Base-by-base conservation (phyloP, 2,113 vertebrate genomes). In the Perca schrenkii region DNA sequence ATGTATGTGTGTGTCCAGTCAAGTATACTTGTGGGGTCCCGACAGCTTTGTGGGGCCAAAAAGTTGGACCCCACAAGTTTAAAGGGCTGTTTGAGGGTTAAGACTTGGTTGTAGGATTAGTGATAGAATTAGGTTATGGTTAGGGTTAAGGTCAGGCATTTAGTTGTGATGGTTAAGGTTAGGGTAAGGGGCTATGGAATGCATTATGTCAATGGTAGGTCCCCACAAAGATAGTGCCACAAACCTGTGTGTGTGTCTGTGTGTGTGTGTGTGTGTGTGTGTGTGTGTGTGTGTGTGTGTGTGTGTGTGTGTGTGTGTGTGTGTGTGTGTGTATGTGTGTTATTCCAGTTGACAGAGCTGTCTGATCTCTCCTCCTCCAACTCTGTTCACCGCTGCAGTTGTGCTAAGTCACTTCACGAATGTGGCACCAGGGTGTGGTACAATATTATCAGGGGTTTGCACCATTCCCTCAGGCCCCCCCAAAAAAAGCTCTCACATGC, bases 371-470 rank as follows among this genome's bases (percentile, higher is more conserved):
- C 25, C 40, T 79, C 66, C 60, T 28, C 6, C 43, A 74, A 53
- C 47, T 47, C 74, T 34, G 50, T 64, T 82, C 43, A 6, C 19
- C 1, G 2, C 46, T 25, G 70, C n/a, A 8, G n/a, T 62, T 64
- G 75, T 46, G 81, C 53, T 61, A 62, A 82, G 60, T 49, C 75
- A 43, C 2, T 56, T 36, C 43, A 28, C 63, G 31, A 75, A 75
- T 76, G 62, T 70, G 61, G 67, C 79, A 75, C 56, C 57, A 28
- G 21, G 53, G 22, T 58, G 74, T 49, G 63, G 19, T 66, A 36
- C 25, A 52, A 10, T 75, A 56, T 81, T 82, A 65, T 47, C 56
- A 46, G 56, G 52, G 56, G 47, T 82, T 89, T 80, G 57, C 86
- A 73, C 66, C 75, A 60, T 80, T 65, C 61, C 58, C 56, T 10